Percentiles rank a stretch among this genome's conserved stretches.
Conservation (phyloP, 2,888 invertebrate species). For the Drosophila fungiperda region DNA sequence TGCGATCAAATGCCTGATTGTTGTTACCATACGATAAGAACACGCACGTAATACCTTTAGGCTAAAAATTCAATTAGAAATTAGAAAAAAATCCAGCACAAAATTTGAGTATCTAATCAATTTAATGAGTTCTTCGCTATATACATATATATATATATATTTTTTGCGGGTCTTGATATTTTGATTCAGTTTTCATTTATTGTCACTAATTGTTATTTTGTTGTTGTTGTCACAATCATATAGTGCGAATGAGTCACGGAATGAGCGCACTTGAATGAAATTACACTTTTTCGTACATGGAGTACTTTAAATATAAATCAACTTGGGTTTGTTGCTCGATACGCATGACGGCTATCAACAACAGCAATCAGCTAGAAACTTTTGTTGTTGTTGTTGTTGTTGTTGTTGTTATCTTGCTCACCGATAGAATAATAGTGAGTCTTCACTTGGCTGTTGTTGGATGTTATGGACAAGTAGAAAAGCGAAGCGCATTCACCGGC, state of each 20-base stretch:
- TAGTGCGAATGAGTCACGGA: conserved; percentile 52
- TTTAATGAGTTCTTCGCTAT: conserved; percentile 58
- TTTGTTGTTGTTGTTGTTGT: not conserved
- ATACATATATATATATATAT: not conserved
- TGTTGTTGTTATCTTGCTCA: conserved; percentile 55
- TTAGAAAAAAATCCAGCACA: conserved; percentile 31
- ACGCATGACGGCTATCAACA: conserved; percentile 47
- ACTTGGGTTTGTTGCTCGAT: conserved; percentile 10
- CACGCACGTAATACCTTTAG: conserved; percentile 29
- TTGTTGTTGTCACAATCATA: conserved; percentile 30
- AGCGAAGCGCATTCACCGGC: conserved; percentile 57
- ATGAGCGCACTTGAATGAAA: conserved; percentile 43
- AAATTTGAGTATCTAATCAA: conserved; percentile 67
- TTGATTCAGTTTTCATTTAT: conserved; percentile 22
- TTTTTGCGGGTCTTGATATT: conserved; percentile 21
- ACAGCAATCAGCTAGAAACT: not conserved
- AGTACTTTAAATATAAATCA: conserved; percentile 7
- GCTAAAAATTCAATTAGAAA: conserved; percentile 71
- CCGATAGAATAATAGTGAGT: conserved; percentile 42
- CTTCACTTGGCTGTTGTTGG: not conserved
- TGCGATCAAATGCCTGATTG: conserved; percentile 33
- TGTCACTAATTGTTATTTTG: conserved; percentile 15
- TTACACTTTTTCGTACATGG: conserved; percentile 37
- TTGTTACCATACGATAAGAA: conserved; percentile 54
- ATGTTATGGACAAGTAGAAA: conserved; percentile 11